Percentiles rank a stretch among this genome's conserved stretches.
phyloP scores from a whole-genome alignment of 1,140 invertebrate genomes.

The Acromyrmex heyeri region DNA sequence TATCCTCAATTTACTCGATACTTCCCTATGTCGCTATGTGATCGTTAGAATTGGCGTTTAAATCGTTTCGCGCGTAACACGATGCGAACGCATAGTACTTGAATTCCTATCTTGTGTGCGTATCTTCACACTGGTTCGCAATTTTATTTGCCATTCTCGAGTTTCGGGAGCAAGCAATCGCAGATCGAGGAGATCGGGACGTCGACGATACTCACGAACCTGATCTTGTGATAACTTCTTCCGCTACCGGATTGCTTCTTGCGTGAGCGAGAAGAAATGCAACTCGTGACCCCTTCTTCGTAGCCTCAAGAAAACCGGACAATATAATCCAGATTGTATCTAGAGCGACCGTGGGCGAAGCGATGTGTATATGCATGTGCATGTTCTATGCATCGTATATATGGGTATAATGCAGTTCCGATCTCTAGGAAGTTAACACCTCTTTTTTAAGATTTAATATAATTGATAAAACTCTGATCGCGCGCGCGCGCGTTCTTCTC shows the following conservation, averaged over 20 bases:
- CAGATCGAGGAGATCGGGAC: conserved; percentile 10
- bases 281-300: neutral
- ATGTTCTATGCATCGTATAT: conserved; percentile 2
- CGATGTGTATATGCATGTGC: neutral
- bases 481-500: neutral
- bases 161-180: conserved; percentile 44
- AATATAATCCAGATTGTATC: conserved; percentile 68
- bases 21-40: neutral
- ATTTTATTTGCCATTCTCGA: conserved; percentile 45
- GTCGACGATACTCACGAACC: neutral
- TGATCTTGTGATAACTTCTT: conserved; percentile 57
- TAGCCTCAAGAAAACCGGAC: conserved; percentile 29
- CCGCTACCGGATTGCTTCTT: conserved; percentile 57
- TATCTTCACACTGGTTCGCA: conserved; percentile 20
- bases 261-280: neutral
- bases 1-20: conserved; percentile 19
- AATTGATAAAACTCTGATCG: neutral
- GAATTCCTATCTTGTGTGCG: conserved; percentile 39
- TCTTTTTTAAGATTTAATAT: conserved; percentile 18
- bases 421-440: neutral
- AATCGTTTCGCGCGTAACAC: conserved; percentile 29
- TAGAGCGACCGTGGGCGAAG: conserved; percentile 61
- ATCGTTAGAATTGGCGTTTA: conserved; percentile 5
- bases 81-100: conserved; percentile 23
- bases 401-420: neutral